Percentiles rank a stretch among this genome's conserved stretches.
phyloP scores from a whole-genome alignment of 2,797 vertebrate genomes.

The Linurgus olivaceus region DNA sequence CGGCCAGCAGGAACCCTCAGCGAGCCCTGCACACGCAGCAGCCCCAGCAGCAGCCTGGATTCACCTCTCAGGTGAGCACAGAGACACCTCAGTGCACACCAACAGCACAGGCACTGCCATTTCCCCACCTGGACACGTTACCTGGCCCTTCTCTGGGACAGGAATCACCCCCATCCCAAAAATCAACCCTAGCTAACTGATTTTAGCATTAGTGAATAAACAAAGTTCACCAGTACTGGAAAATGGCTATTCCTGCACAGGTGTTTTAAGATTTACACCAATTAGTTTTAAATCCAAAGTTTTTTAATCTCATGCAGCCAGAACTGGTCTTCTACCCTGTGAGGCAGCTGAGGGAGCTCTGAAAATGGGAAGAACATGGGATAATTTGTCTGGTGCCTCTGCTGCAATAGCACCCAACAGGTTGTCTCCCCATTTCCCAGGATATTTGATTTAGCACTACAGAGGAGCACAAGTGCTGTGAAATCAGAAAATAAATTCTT shows the following conservation, averaged over 20 bases:
- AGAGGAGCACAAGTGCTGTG: neutral
- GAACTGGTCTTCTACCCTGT: accelerated
- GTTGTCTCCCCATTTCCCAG: neutral
- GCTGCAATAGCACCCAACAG: neutral
- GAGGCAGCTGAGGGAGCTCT: neutral
- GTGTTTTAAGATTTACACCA: neutral
- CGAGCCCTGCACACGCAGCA: neutral
- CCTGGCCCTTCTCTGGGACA: accelerated
- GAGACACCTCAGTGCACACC: neutral
- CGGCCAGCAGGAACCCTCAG: accelerated
- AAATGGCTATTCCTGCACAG: neutral
- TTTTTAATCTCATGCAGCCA: neutral
- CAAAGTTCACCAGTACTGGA: neutral
- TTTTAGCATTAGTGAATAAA: neutral
- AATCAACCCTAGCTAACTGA: neutral
- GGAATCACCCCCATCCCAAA: neutral
- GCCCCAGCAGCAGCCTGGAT: neutral
- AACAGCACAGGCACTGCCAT: accelerated
- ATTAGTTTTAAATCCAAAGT: neutral
- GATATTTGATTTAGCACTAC: neutral
- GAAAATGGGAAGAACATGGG: neutral
- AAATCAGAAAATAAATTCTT: neutral
- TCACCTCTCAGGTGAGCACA: neutral
- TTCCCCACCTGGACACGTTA: accelerated
- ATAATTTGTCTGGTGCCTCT: neutral